These are phyloP conservation scores for Mercenaria mercenaria DNA, from an alignment of 1,140 invertebrate genomes.

Conservation along the genomic window DNA sequence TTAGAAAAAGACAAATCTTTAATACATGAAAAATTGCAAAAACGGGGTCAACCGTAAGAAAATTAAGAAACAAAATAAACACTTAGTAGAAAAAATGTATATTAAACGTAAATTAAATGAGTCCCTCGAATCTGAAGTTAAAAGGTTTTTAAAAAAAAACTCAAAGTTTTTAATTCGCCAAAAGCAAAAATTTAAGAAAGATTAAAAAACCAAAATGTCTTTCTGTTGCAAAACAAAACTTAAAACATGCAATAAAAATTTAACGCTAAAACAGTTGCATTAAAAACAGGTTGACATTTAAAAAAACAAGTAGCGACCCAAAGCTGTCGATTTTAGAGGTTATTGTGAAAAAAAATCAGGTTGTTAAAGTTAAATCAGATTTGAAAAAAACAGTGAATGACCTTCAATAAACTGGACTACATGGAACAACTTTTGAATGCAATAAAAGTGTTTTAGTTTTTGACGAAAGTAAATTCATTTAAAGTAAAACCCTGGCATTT, in stretches of 20 bases:
- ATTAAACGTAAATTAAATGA: background rate
- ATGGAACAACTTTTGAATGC: conserved; percentile 26
- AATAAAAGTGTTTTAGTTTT: conserved; percentile 9
- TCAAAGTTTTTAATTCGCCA: background rate
- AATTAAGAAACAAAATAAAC: conserved; percentile 10
- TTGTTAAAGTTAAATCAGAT: background rate
- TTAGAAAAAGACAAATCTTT: too few species aligned
- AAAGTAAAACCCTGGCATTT: background rate
- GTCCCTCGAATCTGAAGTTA: background rate
- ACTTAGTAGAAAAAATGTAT: conserved; percentile 26
- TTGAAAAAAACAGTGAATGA: conserved; percentile 7
- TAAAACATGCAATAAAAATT: background rate
- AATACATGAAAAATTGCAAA: background rate
- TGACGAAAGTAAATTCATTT: conserved; percentile 11
- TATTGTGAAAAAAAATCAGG: background rate
- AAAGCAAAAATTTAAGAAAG: background rate
- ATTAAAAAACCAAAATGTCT: background rate
- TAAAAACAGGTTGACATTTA: background rate
- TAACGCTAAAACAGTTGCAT: background rate
- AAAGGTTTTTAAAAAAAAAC: background rate
- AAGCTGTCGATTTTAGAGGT: background rate
- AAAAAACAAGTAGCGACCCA: background rate
- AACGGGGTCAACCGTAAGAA: conserved; percentile 11
- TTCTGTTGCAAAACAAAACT: background rate
- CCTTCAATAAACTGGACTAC: conserved; percentile 2